phyloP scores from a whole-genome alignment of 2,113 vertebrate species.

The Cynocephalus volans region DNA sequence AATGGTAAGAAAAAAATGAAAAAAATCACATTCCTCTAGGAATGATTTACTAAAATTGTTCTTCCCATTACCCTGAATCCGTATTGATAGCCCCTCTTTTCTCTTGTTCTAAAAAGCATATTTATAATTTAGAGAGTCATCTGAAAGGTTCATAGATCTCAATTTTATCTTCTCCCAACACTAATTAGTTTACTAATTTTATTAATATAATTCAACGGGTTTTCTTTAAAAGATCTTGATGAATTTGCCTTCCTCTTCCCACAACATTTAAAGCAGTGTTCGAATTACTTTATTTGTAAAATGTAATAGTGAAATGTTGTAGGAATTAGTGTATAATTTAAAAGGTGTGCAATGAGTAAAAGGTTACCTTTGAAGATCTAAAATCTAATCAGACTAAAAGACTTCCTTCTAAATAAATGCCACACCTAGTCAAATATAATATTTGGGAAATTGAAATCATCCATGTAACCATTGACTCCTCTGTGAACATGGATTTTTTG shows the following conservation, averaged over 20 bases:
- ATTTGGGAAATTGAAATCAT: neutral
- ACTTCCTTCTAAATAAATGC: conserved; percentile 32
- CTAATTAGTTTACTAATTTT: neutral
- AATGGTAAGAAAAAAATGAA: neutral
- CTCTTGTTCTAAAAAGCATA: neutral
- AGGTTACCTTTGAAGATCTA: neutral
- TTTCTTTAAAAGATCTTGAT: neutral
- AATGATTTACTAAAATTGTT: neutral
- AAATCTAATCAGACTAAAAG: conserved; percentile 8
- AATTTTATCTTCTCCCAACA: neutral
- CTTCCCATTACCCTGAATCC: neutral
- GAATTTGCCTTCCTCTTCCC: neutral
- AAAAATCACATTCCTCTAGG: neutral
- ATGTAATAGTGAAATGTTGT: neutral
- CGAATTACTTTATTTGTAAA: conserved; percentile 22
- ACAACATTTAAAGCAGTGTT: neutral
- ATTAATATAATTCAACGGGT: neutral
- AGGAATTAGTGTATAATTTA: neutral
- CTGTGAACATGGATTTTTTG: neutral
- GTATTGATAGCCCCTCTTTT: neutral
- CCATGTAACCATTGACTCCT: neutral
- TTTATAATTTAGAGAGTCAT: neutral
- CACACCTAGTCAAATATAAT: neutral
- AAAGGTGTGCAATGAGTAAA: neutral
- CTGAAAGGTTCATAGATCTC: neutral